These are phyloP conservation scores for Fulica atra DNA, from an alignment of 2,113 vertebrate species.

Conservation along the genomic window DNA sequence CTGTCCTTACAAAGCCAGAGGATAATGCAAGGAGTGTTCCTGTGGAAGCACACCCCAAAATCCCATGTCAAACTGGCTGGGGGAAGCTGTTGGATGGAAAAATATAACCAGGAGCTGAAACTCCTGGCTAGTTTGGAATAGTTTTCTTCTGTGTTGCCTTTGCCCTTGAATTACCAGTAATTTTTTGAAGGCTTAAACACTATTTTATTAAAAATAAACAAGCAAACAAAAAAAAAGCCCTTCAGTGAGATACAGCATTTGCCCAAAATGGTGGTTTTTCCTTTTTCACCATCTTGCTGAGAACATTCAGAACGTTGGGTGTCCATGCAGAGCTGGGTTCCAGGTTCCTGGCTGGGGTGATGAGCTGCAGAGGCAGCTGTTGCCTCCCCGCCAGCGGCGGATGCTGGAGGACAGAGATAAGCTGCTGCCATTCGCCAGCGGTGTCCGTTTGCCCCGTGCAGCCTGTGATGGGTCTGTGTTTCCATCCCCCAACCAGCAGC, in stretches of 20 bases:
- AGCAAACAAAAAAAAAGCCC: not conserved
- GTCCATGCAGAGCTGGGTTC: not conserved
- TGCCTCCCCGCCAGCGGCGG: fast-evolving
- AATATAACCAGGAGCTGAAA: not conserved
- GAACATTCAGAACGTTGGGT: not conserved
- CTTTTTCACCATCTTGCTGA: not conserved
- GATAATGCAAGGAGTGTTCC: not conserved
- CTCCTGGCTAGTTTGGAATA: not conserved
- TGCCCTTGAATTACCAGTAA: not conserved
- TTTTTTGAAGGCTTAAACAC: not conserved
- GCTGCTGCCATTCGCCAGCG: not conserved
- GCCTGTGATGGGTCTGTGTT: fast-evolving
- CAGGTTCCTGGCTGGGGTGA: not conserved
- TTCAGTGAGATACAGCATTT: not conserved
- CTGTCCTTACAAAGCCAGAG: not conserved
- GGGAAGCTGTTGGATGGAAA: not conserved
- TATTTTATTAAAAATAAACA: not conserved
- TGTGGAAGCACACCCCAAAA: fast-evolving
- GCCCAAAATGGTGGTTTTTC: not conserved
- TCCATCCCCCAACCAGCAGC: not conserved
- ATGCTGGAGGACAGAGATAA: slow-evolving; percentile 6
- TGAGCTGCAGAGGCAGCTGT: fast-evolving
- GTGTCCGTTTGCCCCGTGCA: not conserved
- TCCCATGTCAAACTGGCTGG: not conserved
- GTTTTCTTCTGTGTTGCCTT: not conserved